A percentile compares a stretch with the other conserved stretches of the same genome.
Evolutionary conservation across 2,888 invertebrate species (phyloP).

Genomic region (Girardia tigrina): DNA sequence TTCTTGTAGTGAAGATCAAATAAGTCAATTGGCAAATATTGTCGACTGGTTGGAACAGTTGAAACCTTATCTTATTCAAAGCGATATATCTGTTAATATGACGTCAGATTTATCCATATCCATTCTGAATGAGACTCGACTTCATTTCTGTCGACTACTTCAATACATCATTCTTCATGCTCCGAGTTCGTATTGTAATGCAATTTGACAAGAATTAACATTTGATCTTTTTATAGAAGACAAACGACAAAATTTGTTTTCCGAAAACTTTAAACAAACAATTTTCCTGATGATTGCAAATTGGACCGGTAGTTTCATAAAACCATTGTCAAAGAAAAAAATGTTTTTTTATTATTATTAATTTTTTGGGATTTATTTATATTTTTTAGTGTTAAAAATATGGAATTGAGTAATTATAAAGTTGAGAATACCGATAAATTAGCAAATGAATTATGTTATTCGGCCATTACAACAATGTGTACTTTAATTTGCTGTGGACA

Average conservation of each 20-base stretch:
- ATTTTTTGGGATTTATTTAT: background rate
- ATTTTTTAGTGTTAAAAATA: slow-evolving; percentile 26
- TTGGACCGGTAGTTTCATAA: slow-evolving; percentile 77
- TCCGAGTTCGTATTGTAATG: slow-evolving; percentile 56
- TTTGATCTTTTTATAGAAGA: slow-evolving; percentile 59
- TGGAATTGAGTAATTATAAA: background rate
- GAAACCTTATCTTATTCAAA: background rate
- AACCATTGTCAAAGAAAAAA: slow-evolving; percentile 38
- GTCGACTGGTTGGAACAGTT: slow-evolving; percentile 1
- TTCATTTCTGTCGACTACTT: slow-evolving; percentile 83
- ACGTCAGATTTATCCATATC: background rate
- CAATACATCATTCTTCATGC: slow-evolving; percentile 82
- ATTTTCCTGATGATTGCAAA: slow-evolving; percentile 78
- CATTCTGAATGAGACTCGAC: slow-evolving; percentile 58
- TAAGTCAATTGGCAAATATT: background rate
- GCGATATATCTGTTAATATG: background rate
- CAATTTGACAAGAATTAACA: background rate
- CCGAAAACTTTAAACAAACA: slow-evolving; percentile 69
- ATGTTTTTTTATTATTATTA: background rate
- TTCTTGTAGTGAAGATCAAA: slow-evolving; percentile 1
- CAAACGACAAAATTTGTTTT: slow-evolving; percentile 67
- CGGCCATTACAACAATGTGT: slow-evolving; percentile 71
- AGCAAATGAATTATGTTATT: slow-evolving; percentile 45
- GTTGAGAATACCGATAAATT: background rate
- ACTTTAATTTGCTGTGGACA: slow-evolving; percentile 86